A percentile compares a stretch with the other conserved stretches of the same genome.
phyloP scores from a whole-genome alignment of 2,113 vertebrate genomes.

The Cephalopholis sonnerati region DNA sequence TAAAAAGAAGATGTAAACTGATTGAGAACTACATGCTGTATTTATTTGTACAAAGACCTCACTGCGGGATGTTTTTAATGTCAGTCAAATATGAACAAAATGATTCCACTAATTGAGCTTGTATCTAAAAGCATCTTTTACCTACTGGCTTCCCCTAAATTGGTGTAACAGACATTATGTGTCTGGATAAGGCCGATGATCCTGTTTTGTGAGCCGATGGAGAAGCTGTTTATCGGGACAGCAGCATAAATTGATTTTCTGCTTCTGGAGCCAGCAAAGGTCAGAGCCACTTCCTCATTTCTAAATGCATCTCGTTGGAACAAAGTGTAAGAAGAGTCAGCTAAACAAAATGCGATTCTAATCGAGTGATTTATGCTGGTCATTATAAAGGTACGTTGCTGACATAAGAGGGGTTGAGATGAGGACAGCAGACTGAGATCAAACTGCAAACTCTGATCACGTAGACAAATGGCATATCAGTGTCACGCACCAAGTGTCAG shows the following conservation, averaged over 20 bases:
- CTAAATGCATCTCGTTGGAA: slow-evolving; percentile 38
- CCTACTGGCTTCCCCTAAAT: not conserved
- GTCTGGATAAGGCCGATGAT: slow-evolving; percentile 9
- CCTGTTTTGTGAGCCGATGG: slow-evolving; percentile 7
- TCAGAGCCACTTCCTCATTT: slow-evolving; percentile 50
- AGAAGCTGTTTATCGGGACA: slow-evolving; percentile 37
- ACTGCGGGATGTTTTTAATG: not conserved
- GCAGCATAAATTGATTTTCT: slow-evolving; percentile 57
- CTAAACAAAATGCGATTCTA: slow-evolving; percentile 31
- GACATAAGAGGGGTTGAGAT: slow-evolving; percentile 33
- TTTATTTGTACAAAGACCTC: not conserved
- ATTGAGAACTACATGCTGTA: not conserved
- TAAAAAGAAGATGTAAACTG: not conserved
- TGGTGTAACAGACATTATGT: not conserved
- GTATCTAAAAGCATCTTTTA: slow-evolving; percentile 1
- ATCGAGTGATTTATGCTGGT: slow-evolving; percentile 52
- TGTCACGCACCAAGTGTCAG: slow-evolving; percentile 23
- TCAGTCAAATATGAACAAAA: not conserved
- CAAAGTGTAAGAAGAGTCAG: slow-evolving; percentile 17
- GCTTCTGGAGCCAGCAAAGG: slow-evolving; percentile 50
- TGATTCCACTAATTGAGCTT: not conserved
- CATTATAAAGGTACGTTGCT: slow-evolving; percentile 24
- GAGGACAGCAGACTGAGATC: slow-evolving; percentile 40
- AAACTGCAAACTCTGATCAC: slow-evolving; percentile 49
- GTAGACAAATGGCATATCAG: slow-evolving; percentile 33